Evolutionary conservation across 2,113 vertebrate species (phyloP).

Genomic region (Lophura nycthemera): DNA sequence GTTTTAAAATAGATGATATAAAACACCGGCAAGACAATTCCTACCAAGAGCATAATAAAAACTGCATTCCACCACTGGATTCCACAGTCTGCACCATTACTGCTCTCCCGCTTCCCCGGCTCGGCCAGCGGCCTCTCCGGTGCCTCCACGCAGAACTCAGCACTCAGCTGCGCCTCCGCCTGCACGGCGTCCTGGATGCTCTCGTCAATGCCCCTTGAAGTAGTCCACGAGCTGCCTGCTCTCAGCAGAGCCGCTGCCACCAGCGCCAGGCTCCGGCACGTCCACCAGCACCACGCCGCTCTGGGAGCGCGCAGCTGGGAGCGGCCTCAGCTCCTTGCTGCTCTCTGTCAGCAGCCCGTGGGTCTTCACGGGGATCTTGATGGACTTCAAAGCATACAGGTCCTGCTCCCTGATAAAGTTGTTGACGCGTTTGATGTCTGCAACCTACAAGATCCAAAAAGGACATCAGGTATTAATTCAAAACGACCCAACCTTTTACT

Average conservation of each 20-base stretch:
- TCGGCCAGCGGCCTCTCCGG: not conserved
- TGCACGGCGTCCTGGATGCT: slow-evolving; percentile 84
- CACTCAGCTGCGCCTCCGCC: slow-evolving; percentile 59
- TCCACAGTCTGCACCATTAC: slow-evolving; percentile 86
- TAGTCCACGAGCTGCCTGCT: slow-evolving; percentile 77
- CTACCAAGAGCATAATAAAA: slow-evolving; percentile 90
- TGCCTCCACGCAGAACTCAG: not conserved
- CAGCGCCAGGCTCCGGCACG: not conserved
- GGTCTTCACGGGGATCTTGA: slow-evolving; percentile 91
- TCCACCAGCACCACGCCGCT: not conserved
- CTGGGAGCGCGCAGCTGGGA: not conserved
- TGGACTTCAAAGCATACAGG: slow-evolving; percentile 89
- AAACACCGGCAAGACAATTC: slow-evolving; percentile 90
- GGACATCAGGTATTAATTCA: not conserved
- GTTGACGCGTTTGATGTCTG: slow-evolving; percentile 93
- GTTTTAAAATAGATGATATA: slow-evolving; percentile 94
- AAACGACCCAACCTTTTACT: not conserved
- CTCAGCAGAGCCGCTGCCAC: not conserved
- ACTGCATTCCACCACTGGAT: slow-evolving; percentile 97
- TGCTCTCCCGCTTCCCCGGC: not conserved
- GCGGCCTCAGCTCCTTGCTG: slow-evolving; percentile 26
- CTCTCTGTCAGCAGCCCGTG: slow-evolving; percentile 87
- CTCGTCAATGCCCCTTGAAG: slow-evolving; percentile 87
- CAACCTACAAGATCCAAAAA: slow-evolving; percentile 81
- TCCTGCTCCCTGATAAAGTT: slow-evolving; percentile 95